Percentiles rank a stretch among this genome's conserved stretches.
phyloP scores from a whole-genome alignment of 2,113 vertebrate species.

The Caracal caracal region DNA sequence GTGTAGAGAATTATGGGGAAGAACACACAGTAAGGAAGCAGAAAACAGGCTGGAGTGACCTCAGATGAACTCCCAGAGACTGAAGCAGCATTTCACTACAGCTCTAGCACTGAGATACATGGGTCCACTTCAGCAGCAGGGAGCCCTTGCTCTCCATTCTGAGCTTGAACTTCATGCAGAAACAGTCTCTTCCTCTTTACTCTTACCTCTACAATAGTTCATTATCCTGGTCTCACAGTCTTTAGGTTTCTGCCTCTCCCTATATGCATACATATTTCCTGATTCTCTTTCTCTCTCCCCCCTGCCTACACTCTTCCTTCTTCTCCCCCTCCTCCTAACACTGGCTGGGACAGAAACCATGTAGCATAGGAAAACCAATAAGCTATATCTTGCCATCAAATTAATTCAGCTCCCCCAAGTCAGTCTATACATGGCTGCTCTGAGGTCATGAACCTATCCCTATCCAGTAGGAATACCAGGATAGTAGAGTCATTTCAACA shows the following conservation, averaged over 20 bases:
- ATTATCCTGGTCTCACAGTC: neutral
- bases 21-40: neutral
- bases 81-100: neutral
- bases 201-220: neutral
- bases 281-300: neutral
- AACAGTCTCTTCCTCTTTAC: neutral
- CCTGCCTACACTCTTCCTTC: neutral
- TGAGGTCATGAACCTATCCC: neutral
- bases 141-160: neutral
- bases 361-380: neutral
- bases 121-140: neutral
- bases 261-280: neutral
- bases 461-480: fast-evolving
- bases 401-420: neutral
- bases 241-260: neutral
- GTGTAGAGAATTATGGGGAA: neutral
- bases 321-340: neutral
- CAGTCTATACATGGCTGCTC: neutral
- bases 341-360: neutral
- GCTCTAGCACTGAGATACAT: neutral
- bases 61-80: neutral
- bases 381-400: neutral
- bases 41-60: neutral
- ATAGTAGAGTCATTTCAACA: neutral
- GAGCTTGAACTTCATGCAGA: neutral